Percentiles rank a stretch among this genome's conserved stretches.
Conservation (phyloP, 2,888 invertebrate species). For the Eustalomyia histrio region DNA sequence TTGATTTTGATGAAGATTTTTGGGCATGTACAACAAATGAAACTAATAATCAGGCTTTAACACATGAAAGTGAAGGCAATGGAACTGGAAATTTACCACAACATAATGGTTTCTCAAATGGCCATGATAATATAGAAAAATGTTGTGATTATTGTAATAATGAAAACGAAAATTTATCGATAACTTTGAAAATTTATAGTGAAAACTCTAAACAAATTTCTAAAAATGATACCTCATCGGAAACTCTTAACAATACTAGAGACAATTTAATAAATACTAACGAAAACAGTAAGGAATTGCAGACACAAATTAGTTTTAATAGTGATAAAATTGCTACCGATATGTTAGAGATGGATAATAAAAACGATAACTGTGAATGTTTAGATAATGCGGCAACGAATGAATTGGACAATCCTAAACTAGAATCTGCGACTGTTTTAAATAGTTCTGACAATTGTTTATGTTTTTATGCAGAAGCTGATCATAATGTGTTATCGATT, state of each 20-base stretch:
- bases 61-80: neutral
- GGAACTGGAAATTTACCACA: neutral
- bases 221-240: constrained; percentile 16
- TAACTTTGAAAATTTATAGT: neutral
- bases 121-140: neutral
- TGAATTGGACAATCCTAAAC: neutral
- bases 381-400: no score
- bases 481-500: constrained; percentile 28
- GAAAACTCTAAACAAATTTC: neutral
- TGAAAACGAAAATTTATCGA: constrained; percentile 9
- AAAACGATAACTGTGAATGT: neutral
- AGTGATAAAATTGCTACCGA: neutral
- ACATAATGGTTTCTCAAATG: constrained; percentile 14
- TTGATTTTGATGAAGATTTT: constrained; percentile 47
- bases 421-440: neutral
- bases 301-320: neutral
- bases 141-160: constrained; percentile 22
- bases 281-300: neutral
- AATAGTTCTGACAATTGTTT: constrained; percentile 16
- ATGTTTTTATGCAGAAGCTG: constrained; percentile 39
- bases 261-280: neutral
- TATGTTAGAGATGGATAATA: neutral
- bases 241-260: neutral
- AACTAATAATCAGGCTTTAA: neutral
- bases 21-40: constrained; percentile 26